These are phyloP conservation scores for Lordiphosa fenestrarum DNA, from an alignment of 2,888 invertebrate species.

Conservation along the genomic window DNA sequence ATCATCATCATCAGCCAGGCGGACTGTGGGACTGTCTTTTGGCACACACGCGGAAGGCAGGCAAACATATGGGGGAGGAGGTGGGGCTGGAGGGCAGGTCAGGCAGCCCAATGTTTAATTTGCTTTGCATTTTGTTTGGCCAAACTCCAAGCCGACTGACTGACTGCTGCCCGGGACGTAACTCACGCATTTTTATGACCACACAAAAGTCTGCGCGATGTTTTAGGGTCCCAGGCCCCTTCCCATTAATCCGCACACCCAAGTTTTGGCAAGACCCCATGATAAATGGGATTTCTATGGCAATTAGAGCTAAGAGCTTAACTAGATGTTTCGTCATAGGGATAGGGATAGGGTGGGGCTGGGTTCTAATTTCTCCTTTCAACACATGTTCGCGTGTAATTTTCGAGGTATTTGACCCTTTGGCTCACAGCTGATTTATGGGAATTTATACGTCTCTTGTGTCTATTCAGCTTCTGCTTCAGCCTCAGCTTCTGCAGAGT, in stretches of 20 bases:
- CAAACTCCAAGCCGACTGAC: conserved; percentile 39
- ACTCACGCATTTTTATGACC: conserved; percentile 68
- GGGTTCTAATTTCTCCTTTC: conserved; percentile 68
- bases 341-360: too few species aligned
- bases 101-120: conserved; percentile 55
- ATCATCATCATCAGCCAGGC: conserved; percentile 54
- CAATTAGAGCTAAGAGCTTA: conserved; percentile 20
- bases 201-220: conserved; percentile 51
- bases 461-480: conserved; percentile 18
- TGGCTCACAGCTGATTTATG: conserved; percentile 75
- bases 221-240: conserved; percentile 52
- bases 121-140: conserved; percentile 69
- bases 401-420: conserved; percentile 73
- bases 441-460: conserved; percentile 65
- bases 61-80: conserved; percentile 8
- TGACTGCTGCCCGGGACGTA: conserved; percentile 39
- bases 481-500: conserved; percentile 10
- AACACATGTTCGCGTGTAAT: conserved; percentile 69
- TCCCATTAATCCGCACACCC: conserved; percentile 53
- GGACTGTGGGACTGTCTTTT: conserved; percentile 41
- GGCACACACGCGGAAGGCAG: conserved; percentile 30
- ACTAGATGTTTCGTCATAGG: conserved; percentile 3
- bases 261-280: conserved; percentile 17
- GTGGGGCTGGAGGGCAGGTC: conserved; percentile 21
- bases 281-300: conserved; percentile 36